Evolutionary conservation across 2,113 vertebrate species (phyloP).

Genomic region (Thamnophis sirtalis): DNA sequence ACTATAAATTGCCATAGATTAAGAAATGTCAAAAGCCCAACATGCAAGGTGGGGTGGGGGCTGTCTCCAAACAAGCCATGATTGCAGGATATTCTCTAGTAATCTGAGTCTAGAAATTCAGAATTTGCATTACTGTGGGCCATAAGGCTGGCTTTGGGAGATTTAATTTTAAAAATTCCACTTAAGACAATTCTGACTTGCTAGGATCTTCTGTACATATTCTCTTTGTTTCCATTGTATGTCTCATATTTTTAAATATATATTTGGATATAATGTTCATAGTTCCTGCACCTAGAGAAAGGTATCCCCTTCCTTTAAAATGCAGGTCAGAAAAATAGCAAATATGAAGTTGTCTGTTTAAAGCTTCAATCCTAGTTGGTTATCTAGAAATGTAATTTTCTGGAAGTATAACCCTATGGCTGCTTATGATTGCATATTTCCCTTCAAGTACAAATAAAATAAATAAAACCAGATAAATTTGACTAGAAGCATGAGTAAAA

Average conservation of each 20-base stretch:
- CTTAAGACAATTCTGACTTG: neutral
- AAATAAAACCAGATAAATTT: neutral
- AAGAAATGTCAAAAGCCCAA: neutral
- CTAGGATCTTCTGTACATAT: neutral
- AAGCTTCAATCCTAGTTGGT: neutral
- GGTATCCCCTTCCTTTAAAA: neutral
- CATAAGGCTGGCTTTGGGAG: neutral
- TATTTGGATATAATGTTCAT: neutral
- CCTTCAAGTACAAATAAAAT: neutral
- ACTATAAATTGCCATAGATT: neutral
- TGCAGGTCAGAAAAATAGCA: neutral
- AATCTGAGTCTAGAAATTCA: neutral
- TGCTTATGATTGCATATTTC: neutral
- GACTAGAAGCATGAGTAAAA: neutral
- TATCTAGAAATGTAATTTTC: neutral
- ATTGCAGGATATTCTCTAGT: neutral
- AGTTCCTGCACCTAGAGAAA: neutral
- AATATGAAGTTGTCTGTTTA: neutral
- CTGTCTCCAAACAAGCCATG: neutral
- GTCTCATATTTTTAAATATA: too few species aligned
- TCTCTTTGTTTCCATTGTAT: neutral
- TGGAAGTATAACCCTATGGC: neutral
- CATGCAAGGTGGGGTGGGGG: neutral
- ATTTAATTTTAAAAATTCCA: neutral
- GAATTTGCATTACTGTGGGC: too few species aligned